A percentile compares a stretch with the other conserved stretches of the same genome.
These are phyloP conservation scores for Riparia riparia DNA, from an alignment of 2,113 vertebrate genomes.

Conservation along the genomic window DNA sequence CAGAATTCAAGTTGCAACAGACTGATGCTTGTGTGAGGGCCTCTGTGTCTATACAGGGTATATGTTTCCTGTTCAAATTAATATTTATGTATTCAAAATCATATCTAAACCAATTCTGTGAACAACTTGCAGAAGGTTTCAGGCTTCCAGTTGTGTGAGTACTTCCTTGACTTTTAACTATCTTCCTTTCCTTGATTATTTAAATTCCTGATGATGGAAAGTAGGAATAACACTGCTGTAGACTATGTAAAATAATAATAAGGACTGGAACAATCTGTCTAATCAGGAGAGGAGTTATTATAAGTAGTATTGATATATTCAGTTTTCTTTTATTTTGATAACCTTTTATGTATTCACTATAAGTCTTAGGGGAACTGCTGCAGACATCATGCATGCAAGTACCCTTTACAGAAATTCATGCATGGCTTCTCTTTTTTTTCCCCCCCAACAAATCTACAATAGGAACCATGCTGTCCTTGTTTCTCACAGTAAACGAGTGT, in stretches of 20 bases:
- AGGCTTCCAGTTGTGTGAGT: neutral
- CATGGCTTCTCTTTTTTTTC: neutral
- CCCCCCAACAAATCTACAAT: accelerated
- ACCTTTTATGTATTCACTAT: neutral
- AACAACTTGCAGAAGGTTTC: neutral
- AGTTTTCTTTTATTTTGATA: neutral
- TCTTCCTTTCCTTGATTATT: neutral
- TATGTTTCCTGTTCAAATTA: neutral
- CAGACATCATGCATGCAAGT: neutral
- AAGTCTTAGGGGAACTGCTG: neutral
- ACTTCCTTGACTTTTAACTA: neutral
- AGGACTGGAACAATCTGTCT: neutral
- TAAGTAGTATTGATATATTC: neutral
- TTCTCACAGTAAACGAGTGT: neutral
- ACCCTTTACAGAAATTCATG: neutral
- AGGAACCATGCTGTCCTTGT: neutral
- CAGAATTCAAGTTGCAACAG: neutral
- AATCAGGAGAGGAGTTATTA: neutral
- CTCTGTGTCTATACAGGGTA: neutral
- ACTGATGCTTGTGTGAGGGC: neutral
- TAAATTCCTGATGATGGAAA: neutral
- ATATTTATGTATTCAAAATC: neutral
- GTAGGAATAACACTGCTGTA: neutral
- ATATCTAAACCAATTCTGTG: neutral
- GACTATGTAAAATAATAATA: neutral